A percentile compares a stretch with the other conserved stretches of the same genome.
Conservation (phyloP, 2,797 vertebrate genomes). For the Poecilia velifera region DNA sequence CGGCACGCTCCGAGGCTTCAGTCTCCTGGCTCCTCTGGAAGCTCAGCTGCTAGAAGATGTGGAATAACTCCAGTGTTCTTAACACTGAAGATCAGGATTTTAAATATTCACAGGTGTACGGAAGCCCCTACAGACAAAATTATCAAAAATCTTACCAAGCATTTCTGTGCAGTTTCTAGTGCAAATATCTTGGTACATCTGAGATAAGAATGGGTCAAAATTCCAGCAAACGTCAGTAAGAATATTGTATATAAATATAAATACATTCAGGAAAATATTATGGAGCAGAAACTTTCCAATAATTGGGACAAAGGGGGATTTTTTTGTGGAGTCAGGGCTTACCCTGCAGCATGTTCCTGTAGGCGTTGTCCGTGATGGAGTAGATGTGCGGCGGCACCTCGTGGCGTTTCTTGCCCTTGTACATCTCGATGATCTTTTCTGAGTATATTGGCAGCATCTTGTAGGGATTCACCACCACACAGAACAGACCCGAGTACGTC, state of each 20-base stretch:
- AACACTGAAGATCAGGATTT: neutral
- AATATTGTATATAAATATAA: neutral
- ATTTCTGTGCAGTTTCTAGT: too few species aligned
- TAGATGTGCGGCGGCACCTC: conserved; percentile 98
- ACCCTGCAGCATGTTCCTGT: conserved; percentile 99
- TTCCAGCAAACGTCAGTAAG: neutral
- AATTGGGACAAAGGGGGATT: neutral
- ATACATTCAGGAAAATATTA: neutral
- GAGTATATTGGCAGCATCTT: conserved; percentile 97
- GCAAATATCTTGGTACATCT: too few species aligned
- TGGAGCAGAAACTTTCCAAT: neutral
- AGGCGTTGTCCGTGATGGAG: conserved; percentile 94
- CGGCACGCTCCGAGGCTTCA: conserved; percentile 43
- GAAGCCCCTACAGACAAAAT: neutral
- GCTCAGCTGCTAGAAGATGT: neutral
- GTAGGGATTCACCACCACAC: conserved; percentile 96
- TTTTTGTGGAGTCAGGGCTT: conserved; percentile 1
- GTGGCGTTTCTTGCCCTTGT: conserved; percentile 97
- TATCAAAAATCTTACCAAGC: neutral
- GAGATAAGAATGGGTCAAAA: neutral
- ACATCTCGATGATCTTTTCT: conserved; percentile 97
- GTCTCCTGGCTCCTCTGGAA: neutral
- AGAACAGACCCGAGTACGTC: conserved; percentile 98
- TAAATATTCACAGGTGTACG: neutral
- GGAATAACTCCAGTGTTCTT: neutral